A percentile compares a stretch with the other conserved stretches of the same genome.
These are phyloP conservation scores for Cryptotis parvus DNA, from an alignment of 2,113 vertebrate genomes.

Conservation along the genomic window DNA sequence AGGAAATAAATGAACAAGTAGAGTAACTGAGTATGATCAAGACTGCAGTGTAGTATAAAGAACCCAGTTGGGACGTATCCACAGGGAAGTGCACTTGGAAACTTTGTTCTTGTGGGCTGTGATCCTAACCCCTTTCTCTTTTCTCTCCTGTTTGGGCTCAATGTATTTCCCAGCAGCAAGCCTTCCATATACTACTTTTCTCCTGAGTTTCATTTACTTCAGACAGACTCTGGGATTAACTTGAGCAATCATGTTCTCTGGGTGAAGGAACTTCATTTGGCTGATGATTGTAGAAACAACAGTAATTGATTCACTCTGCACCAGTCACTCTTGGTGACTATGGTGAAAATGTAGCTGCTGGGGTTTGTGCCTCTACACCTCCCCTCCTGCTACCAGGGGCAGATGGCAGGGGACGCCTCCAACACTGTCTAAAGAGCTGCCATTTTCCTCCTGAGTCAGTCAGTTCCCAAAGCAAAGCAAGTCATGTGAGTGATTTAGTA, in stretches of 20 bases:
- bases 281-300: slow-evolving; percentile 60
- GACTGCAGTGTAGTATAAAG: not conserved
- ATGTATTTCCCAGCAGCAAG: slow-evolving; percentile 62
- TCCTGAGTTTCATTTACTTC: slow-evolving; percentile 68
- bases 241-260: slow-evolving; percentile 60
- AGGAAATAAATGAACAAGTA: not conserved
- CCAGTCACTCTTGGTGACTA: not conserved
- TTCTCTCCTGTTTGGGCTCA: slow-evolving; percentile 51
- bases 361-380: not conserved
- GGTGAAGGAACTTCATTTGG: slow-evolving; percentile 62
- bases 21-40: not conserved
- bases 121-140: slow-evolving; percentile 40
- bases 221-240: slow-evolving; percentile 73
- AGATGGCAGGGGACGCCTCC: not conserved
- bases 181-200: slow-evolving; percentile 58
- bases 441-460: not conserved
- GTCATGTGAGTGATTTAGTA: not conserved
- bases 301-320: slow-evolving; percentile 55
- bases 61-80: slow-evolving; percentile 25
- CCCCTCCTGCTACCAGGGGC: not conserved
- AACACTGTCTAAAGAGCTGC: not conserved
- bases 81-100: not conserved
- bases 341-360: not conserved
- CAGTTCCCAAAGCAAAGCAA: not conserved
- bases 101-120: slow-evolving; percentile 33